phyloP scores from a whole-genome alignment of 2,888 invertebrate species.

The Troides aeacus region DNA sequence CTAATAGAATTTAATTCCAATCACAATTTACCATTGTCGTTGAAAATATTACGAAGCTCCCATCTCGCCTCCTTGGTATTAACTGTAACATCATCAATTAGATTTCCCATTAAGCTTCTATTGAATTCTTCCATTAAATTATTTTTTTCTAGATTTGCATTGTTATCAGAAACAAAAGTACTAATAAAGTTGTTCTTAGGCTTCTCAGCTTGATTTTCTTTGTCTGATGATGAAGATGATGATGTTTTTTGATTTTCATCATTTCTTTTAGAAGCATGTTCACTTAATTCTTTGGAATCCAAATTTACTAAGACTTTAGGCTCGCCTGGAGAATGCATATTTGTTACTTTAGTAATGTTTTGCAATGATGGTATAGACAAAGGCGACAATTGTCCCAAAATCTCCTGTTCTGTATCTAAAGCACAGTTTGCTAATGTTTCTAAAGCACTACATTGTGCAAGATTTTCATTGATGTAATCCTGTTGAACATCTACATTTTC shows the following conservation, averaged over 20 bases:
- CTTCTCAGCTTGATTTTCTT: constrained; percentile 59
- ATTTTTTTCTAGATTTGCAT: constrained; percentile 58
- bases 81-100: constrained; percentile 82
- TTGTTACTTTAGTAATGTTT: constrained; percentile 71
- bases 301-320: constrained; percentile 72
- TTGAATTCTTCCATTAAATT: constrained; percentile 75
- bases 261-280: constrained; percentile 56
- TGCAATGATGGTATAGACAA: constrained; percentile 67
- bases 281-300: constrained; percentile 74
- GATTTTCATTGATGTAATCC: constrained; percentile 63
- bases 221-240: constrained; percentile 43
- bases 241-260: constrained; percentile 54
- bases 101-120: constrained; percentile 72
- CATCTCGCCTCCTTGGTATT: constrained; percentile 86
- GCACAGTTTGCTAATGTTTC: constrained; percentile 76
- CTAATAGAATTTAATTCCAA: too few relatives aligned
- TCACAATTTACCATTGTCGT: constrained; percentile 64
- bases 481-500: constrained; percentile 49
- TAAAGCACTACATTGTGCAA: constrained; percentile 72
- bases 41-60: constrained; percentile 82
- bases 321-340: constrained; percentile 75
- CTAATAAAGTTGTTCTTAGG: constrained; percentile 40
- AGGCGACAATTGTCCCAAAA: constrained; percentile 71
- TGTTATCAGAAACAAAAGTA: constrained; percentile 49
- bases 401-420: constrained; percentile 70